Evolutionary conservation across 2,888 invertebrate genomes (phyloP), one percentile per base, ranked within the genome.

Genomic region (Hololepta plana): DNA sequence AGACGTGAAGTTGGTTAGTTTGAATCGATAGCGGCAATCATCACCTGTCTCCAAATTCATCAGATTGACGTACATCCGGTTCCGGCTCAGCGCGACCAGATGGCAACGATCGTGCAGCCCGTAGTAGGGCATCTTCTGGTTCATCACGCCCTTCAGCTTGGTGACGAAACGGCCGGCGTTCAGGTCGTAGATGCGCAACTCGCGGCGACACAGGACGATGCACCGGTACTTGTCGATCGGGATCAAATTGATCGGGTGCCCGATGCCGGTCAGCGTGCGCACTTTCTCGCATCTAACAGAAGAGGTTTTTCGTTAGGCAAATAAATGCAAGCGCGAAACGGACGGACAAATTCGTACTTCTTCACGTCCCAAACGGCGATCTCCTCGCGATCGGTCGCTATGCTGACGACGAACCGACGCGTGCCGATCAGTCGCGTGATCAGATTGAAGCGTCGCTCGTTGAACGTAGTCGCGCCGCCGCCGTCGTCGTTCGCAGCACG

Each of bases 41-140:
- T 59, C 47, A 52, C 81, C 84, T 36, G 72, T 72, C 42, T 74
- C 72, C 31, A 82, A 63, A 49, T 82, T 80, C 72, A 82, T 79
- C 38, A 85, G 64, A 57, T 85, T 82, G 37, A 85, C 81, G 45
- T 82, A 84, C 84, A 85, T 84, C 42, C 84, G 58, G 58, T 87
- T 87, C 30, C 87, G 60, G 4, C 85, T 76, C 17, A 88, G 60
- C 3, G 84, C 75, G 15, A 87, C 85, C 33, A 79, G 57, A 47
- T 85, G 84, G 26, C 68, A 67, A 26, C 67, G 55, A 56, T 82
- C 80, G 49, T 85, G 81, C 6, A 84, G 63, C 1, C 82, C 85
- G 54, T 76, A 88, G 51, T 71, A 85, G 30, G 87, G 84, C 84
- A 85, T 82, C 54, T 82, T 84, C 51, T 87, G 84, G 59, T 87